Evolutionary conservation across 2,113 vertebrate genomes (phyloP).

Genomic region (Cinclus mexicanus): DNA sequence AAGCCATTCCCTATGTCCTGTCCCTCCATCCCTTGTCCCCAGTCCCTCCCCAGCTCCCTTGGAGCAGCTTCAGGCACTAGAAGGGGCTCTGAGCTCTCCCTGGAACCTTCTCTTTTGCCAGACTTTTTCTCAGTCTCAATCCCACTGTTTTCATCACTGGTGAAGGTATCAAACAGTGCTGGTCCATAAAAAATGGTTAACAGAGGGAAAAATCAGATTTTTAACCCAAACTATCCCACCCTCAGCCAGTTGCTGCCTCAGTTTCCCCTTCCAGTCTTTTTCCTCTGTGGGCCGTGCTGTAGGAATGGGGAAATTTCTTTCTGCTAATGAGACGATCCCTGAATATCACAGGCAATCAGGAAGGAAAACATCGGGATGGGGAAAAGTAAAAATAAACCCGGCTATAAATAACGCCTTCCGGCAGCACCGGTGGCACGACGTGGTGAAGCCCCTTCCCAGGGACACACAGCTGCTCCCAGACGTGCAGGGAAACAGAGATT

Average conservation of each 20-base stretch:
- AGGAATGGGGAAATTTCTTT: background rate
- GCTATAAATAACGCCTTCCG: slow-evolving; percentile 51
- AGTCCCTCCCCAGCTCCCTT: background rate
- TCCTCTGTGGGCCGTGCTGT: background rate
- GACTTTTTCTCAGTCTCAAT: background rate
- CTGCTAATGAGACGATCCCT: background rate
- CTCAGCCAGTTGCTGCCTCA: background rate
- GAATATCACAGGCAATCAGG: slow-evolving; percentile 22
- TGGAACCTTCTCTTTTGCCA: background rate
- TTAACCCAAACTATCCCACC: background rate
- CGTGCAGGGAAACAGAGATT: background rate
- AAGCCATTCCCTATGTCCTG: background rate
- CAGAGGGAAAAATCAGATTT: fast-evolving
- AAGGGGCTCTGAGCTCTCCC: background rate
- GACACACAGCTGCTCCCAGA: slow-evolving; percentile 10
- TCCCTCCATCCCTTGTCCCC: background rate
- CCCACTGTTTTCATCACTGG: fast-evolving
- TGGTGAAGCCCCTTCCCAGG: slow-evolving; percentile 41
- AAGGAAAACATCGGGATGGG: slow-evolving; percentile 27
- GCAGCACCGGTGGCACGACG: background rate
- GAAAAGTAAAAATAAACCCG: slow-evolving; percentile 14
- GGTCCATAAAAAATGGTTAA: background rate
- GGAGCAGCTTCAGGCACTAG: fast-evolving
- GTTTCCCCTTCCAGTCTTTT: background rate
- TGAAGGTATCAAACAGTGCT: background rate